Evolutionary conservation across 2,797 vertebrate species (phyloP).

Genomic region (Anguilla anguilla): DNA sequence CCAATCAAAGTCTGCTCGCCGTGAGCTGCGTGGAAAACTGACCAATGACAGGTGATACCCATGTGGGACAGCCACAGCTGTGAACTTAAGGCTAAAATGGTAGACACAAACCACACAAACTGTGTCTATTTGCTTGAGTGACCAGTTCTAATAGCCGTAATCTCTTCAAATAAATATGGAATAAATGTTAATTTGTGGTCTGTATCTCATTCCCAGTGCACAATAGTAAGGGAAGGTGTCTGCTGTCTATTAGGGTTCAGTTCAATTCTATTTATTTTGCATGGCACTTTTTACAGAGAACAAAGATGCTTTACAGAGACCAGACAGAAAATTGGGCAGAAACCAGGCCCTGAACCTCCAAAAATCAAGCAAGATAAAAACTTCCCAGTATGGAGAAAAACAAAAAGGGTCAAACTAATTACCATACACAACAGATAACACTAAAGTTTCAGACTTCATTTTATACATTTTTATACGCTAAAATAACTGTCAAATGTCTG

Average conservation of each 20-base stretch:
- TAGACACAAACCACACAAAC: not conserved
- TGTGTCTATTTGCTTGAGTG: not conserved
- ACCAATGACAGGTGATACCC: not conserved
- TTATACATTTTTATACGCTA: not conserved
- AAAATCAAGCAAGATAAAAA: too few relatives aligned
- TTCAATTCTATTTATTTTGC: too few relatives aligned
- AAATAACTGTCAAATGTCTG: not conserved
- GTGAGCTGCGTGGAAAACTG: not conserved
- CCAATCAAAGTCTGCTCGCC: not conserved
- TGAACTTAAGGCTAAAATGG: not conserved
- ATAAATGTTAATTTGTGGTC: not conserved
- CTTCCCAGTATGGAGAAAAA: not conserved
- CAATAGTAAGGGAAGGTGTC: too few relatives aligned
- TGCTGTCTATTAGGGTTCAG: too few relatives aligned
- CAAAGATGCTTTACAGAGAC: too few relatives aligned
- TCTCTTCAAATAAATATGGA: not conserved
- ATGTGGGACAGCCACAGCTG: not conserved
- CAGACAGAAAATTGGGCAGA: too few relatives aligned
- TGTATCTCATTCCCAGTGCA: not conserved
- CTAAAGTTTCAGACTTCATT: not conserved
- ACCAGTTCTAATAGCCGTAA: not conserved
- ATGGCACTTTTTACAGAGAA: too few relatives aligned
- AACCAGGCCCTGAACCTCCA: too few relatives aligned
- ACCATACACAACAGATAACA: not conserved
- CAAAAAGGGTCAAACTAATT: not conserved